Evolutionary conservation across 2,113 vertebrate genomes (phyloP), one percentile per base, ranked within the genome.

Genomic region (Sorex araneus): DNA sequence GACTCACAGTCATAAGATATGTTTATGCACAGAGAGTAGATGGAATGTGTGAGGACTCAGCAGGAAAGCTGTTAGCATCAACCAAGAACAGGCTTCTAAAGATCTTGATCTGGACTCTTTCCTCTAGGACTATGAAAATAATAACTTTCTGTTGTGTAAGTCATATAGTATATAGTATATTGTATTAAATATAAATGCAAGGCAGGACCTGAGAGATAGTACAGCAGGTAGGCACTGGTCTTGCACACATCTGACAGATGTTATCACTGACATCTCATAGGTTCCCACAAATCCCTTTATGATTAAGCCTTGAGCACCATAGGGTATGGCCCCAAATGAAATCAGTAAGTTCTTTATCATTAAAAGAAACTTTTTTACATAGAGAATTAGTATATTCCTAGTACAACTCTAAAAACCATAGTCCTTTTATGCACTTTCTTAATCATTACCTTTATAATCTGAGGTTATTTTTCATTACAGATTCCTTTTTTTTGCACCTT

Each of bases 51-150:
- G 28, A 66, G 75, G 2, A 43, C 15, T 25, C 19, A 28, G 21
- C 0, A 6, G 66, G 43, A 80, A 57, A 21, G 15, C n/a, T 36
- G 3, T 64, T 10, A 2, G 13, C 47, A 50, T 16, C 28, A 67
- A 45, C 32, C 0, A 3, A 66, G 75, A 43, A 18, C 1, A 74
- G 50, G 45, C 23, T 16, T 54, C 32, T 10, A 40, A 81, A 67
- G 67, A 75, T 43, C 27, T 79, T 36, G 30, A 57, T 45, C 45
- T 75, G 15, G 9, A 70, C 21, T 89, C 73, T 18, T 57, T 47
- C 28, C n/a, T 67, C 50, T 36, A 74, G 45, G 50, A 13, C 60
- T 75, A 6, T 87, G 89, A 79, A 27, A 77, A 88, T 78, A 78
- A 27, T 84, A 47, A 67, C 27, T 74, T 87, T 60, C 36, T 66